Conservation (phyloP, 2,113 vertebrate species). For the Pantherophis guttatus region DNA sequence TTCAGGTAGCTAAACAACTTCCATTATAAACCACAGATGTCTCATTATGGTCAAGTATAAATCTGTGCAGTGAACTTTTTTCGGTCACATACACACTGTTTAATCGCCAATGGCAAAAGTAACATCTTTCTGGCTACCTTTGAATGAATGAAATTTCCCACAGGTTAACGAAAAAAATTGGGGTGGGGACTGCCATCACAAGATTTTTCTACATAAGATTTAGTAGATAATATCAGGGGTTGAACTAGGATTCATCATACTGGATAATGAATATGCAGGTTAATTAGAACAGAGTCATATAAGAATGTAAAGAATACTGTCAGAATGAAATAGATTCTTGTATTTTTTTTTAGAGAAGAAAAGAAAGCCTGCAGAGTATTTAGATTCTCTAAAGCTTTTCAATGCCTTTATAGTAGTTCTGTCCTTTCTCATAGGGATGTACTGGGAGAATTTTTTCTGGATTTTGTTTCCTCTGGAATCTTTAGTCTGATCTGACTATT, state of each 20-base stretch:
- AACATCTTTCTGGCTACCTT: background rate
- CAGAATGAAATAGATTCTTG: background rate
- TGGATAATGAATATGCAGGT: background rate
- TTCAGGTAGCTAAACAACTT: background rate
- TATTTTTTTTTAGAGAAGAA: background rate
- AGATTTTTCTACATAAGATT: background rate
- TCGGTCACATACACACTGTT: background rate
- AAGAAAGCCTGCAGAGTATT: background rate
- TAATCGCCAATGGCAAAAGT: background rate
- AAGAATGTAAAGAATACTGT: background rate
- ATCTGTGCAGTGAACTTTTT: background rate
- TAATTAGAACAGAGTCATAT: background rate
- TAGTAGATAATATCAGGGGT: background rate
- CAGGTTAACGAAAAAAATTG: background rate
- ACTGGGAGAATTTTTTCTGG: background rate
- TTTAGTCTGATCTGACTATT: background rate
- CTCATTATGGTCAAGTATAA: background rate
- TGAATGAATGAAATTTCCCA: slow-evolving; percentile 1
- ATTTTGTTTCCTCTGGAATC: background rate
- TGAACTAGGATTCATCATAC: background rate
- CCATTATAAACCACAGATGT: background rate
- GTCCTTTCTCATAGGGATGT: background rate
- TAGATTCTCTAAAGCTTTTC: background rate
- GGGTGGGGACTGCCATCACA: background rate
- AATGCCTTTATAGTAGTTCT: background rate